Evolutionary conservation across 2,888 invertebrate genomes (phyloP), one percentile per base, ranked within the genome.

Genomic region (Chydorus sphaericus): DNA sequence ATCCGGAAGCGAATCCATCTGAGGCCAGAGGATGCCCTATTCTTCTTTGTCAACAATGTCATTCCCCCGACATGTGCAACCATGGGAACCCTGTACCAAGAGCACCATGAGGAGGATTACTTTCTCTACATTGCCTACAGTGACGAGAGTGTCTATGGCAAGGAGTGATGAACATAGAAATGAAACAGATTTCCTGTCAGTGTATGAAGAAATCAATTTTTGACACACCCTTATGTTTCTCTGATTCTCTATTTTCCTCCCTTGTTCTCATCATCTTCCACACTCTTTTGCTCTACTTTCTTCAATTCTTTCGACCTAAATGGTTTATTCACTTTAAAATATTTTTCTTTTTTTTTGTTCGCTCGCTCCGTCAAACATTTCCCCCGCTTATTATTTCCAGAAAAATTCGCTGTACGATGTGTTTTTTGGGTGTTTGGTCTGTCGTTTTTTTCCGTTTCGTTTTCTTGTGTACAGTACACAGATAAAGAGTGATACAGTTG

Each of bases 121-220:
- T 98, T 98, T 77, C 79, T 98, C 65, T 98, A 98, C 75, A 94
- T 98, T 73, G 97, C 97, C 63, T 98, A 97, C 78, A 94, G 94
- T 64, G 98, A 98, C 71, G 98, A 98, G 75, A 96, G 93, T 75
- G 97, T 97, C 53, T 98, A 98, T 73, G 98, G 98, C 60, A 30
- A 52, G 8, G n/a, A n/a, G n/a, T n/a, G n/a, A n/a, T n/a, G n/a
- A n/a, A n/a, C n/a, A n/a, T n/a, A n/a, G n/a, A n/a, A n/a, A n/a
- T n/a, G n/a, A n/a, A n/a, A n/a, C n/a, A n/a, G n/a, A n/a, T n/a
- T n/a, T n/a, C n/a, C n/a, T n/a, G n/a, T n/a, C n/a, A n/a, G n/a
- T n/a, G n/a, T n/a, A n/a, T n/a, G n/a, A n/a, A n/a, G n/a, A n/a
- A n/a, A n/a, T n/a, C n/a, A n/a, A n/a, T n/a, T n/a, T n/a, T n/a